These are phyloP conservation scores for Syrphus vitripennis DNA, from an alignment of 2,888 invertebrate genomes.

Conservation along the genomic window DNA sequence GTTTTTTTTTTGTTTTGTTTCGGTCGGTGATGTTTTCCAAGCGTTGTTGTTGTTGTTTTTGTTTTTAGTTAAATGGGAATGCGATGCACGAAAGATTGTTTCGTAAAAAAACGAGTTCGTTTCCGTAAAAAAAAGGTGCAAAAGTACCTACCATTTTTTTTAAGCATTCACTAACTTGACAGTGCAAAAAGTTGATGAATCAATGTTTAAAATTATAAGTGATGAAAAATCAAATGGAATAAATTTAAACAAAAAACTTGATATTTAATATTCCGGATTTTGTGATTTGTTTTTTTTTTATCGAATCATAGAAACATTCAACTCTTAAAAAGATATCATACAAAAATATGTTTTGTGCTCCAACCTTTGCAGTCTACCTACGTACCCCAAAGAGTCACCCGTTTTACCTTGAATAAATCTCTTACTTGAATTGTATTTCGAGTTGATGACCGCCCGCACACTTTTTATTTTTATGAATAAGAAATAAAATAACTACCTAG, in stretches of 20 bases:
- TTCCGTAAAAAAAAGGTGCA: slow-evolving; percentile 28
- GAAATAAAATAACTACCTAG: not conserved
- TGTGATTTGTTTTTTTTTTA: not conserved
- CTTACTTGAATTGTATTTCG: slow-evolving; percentile 8
- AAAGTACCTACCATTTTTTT: slow-evolving; percentile 6
- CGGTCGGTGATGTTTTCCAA: slow-evolving; percentile 48
- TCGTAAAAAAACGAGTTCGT: slow-evolving; percentile 49
- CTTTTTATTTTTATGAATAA: slow-evolving; percentile 26
- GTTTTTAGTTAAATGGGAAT: slow-evolving; percentile 28
- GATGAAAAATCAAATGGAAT: not conserved
- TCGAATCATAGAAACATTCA: not conserved
- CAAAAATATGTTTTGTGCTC: not conserved
- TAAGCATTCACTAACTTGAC: not conserved
- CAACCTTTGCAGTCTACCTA: slow-evolving; percentile 42
- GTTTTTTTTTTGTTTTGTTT: slow-evolving; percentile 23
- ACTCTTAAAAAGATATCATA: not conserved
- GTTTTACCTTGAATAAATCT: slow-evolving; percentile 57
- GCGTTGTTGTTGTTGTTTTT: slow-evolving; percentile 16
- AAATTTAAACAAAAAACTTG: not conserved
- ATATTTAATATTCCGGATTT: slow-evolving; percentile 11
- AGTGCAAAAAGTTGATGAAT: slow-evolving; percentile 2
- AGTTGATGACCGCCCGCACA: slow-evolving; percentile 60
- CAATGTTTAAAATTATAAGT: slow-evolving; percentile 16
- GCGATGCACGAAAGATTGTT: slow-evolving; percentile 56
- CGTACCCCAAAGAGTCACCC: slow-evolving; percentile 14